Conservation (phyloP, 2,797 vertebrate genomes). For the Centroberyx gerrardi region DNA sequence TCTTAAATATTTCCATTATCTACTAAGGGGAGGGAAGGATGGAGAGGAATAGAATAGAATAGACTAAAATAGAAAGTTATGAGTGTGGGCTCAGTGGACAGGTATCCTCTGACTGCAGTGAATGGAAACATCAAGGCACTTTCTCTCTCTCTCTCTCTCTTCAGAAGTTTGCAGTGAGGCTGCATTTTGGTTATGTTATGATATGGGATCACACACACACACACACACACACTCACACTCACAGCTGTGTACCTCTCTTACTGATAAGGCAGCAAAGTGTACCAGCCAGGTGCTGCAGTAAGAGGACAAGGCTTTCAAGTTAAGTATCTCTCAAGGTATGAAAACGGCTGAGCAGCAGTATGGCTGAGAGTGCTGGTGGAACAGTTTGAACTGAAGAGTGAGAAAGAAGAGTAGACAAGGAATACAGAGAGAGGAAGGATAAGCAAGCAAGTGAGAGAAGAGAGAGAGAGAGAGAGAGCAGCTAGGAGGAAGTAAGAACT, state of each 20-base stretch:
- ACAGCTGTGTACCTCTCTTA: not conserved
- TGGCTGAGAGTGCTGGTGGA: too few relatives aligned
- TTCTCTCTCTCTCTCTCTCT: not conserved
- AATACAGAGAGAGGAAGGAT: too few relatives aligned
- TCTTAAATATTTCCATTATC: too few relatives aligned
- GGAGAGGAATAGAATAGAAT: not conserved
- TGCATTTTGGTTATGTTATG: slow-evolving; percentile 17
- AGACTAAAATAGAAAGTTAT: not conserved
- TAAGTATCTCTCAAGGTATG: slow-evolving; percentile 35
- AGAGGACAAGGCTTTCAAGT: slow-evolving; percentile 46
- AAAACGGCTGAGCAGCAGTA: slow-evolving; percentile 20
- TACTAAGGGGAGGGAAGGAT: too few relatives aligned
- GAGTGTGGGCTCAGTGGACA: not conserved
- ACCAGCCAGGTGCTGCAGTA: slow-evolving; percentile 44
- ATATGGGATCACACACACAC: slow-evolving; percentile 8
- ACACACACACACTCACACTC: not conserved
- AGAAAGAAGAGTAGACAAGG: not conserved
- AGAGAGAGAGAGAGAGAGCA: not conserved
- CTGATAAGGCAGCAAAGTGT: slow-evolving; percentile 11
- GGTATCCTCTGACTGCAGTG: not conserved
- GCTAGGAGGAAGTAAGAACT: not conserved
- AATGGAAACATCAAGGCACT: too few relatives aligned
- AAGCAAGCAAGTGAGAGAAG: not conserved
- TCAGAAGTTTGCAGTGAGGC: not conserved
- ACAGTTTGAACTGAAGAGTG: slow-evolving; percentile 9